A percentile compares a stretch with the other conserved stretches of the same genome.
Conservation (phyloP, 2,797 vertebrate genomes). For the Spinibarbus caldwelli region DNA sequence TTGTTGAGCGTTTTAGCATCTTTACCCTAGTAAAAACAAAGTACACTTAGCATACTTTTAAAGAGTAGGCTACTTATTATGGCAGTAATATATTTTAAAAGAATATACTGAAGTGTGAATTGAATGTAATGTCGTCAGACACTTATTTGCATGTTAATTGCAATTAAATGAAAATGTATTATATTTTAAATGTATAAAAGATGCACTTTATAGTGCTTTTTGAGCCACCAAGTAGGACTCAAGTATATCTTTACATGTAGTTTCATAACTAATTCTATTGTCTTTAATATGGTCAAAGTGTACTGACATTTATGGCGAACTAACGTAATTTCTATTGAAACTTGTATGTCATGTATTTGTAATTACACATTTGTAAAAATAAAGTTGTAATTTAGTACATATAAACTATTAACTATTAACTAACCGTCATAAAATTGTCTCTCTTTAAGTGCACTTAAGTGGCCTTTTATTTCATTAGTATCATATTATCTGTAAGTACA, state of each 20-base stretch:
- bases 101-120: neutral
- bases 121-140: neutral
- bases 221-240: neutral
- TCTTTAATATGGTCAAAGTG: neutral
- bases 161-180: neutral
- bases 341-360: neutral
- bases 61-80: neutral
- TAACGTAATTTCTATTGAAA: neutral
- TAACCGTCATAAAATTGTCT: neutral
- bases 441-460: neutral
- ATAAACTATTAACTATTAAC: no score
- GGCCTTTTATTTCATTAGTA: neutral
- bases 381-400: no score
- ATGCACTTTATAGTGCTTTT: neutral
- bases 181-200: neutral
- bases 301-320: neutral
- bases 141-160: neutral
- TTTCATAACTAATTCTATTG: neutral
- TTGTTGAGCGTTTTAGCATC: neutral
- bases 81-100: neutral
- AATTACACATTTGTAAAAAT: neutral
- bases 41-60: neutral
- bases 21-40: neutral
- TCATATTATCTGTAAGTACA: neutral
- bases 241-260: neutral